Evolutionary conservation across 2,888 invertebrate species (phyloP), one percentile per base, ranked within the genome.

Genomic region (Dasysyrphus albostriatus): DNA sequence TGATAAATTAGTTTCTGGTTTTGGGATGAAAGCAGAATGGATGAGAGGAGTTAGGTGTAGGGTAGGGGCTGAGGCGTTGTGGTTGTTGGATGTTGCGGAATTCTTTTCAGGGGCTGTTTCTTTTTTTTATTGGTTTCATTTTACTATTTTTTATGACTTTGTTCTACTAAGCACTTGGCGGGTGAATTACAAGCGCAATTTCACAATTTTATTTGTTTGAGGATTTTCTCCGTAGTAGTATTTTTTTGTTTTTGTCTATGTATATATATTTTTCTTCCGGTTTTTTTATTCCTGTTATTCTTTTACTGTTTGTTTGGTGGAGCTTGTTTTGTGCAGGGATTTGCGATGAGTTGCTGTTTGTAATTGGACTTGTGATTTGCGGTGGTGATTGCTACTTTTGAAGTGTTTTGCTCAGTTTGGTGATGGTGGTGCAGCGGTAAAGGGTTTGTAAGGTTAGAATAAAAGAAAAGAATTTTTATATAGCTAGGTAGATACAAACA

Each of bases 81-180:
- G 78, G 87, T 87, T 77, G 58, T 37, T 87, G 87, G 77, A 82
- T 82, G 82, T 75, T 78, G 82, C 75, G 83, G 87, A 84, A 78
- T 87, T 90, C 91, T 88, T 88, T 78, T 76, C 73, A 81, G 80
- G 69, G 59, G 56, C 47, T 49, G 82, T 73, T 76, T 78, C 88
- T 88, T 90, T 67, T 81, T 88, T 82, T 83, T 87, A 87, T 87
- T 83, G 88, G 88, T 88, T 88, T 88, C 84, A 85, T 88, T 88
- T 90, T 89, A 82, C 83, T 88, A 88, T 89, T 90, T 91, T 91
- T 91, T 91, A 90, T 91, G 90, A 90, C 89, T 89, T 88, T 90
- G 90, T 90, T 89, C 88, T 79, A 83, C 75, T 83, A 83, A 87
- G 87, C 87, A 87, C 87, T 87, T 87, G 87, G 87, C 75, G 87